A percentile compares a stretch with the other conserved stretches of the same genome.
These are phyloP conservation scores for Drosophila hydei DNA, from an alignment of 1,140 invertebrate genomes.

Conservation along the genomic window DNA sequence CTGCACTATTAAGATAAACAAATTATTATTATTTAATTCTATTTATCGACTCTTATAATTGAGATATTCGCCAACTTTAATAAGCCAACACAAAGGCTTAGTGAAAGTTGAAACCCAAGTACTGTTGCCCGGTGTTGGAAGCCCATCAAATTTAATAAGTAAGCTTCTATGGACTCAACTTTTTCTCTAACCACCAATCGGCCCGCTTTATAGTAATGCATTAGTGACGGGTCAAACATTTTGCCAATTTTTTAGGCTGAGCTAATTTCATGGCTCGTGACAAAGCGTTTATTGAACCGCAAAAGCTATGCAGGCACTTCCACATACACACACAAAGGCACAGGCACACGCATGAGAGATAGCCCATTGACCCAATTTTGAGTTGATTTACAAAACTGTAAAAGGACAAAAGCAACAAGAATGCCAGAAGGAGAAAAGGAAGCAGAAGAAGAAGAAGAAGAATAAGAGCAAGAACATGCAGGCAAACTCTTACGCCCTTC, in stretches of 20 bases:
- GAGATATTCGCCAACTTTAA: too few relatives aligned
- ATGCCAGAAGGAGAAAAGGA: not conserved
- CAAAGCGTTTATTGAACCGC: conserved; percentile 71
- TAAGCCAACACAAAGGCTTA: too few relatives aligned
- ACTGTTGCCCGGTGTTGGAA: too few relatives aligned
- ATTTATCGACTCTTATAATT: too few relatives aligned
- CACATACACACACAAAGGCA: conserved; percentile 18
- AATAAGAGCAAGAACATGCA: conserved; percentile 22
- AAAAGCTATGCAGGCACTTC: conserved; percentile 29
- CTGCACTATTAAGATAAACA: too few relatives aligned
- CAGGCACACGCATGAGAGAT: conserved; percentile 40
- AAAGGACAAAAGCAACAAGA: conserved; percentile 28
- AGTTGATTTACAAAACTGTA: conserved; percentile 75
- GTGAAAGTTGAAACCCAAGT: too few relatives aligned
- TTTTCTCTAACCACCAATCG: not conserved
- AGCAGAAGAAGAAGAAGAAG: not conserved
- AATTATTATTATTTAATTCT: too few relatives aligned
- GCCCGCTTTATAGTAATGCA: not conserved
- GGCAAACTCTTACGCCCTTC: conserved; percentile 37
- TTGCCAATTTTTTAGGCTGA: conserved; percentile 3
- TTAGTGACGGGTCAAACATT: conserved; percentile 5
- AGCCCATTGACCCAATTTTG: conserved; percentile 77
- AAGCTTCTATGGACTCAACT: not conserved
- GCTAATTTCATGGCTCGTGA: conserved; percentile 44
- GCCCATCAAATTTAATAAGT: not conserved